These are phyloP conservation scores for Cephonodes hylas DNA, from an alignment of 2,888 invertebrate genomes.

Conservation along the genomic window DNA sequence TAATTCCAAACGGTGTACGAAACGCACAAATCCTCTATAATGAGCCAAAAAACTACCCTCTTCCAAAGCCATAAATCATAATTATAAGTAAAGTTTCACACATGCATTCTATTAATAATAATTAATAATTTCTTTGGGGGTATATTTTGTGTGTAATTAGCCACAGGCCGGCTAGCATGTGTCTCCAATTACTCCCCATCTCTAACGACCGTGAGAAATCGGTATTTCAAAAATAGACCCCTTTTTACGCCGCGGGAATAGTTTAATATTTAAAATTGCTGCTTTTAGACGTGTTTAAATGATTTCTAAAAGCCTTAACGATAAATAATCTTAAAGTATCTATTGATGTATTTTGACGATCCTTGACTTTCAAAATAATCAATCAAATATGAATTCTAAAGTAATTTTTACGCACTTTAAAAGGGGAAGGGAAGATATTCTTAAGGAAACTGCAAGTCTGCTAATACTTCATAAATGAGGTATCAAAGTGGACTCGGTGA, in stretches of 20 bases:
- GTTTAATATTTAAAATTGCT: not conserved
- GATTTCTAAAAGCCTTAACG: no score
- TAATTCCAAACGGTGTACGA: conserved; percentile 7
- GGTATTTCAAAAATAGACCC: conserved; percentile 8
- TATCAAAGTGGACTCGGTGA: no score
- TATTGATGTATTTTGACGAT: no score
- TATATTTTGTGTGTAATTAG: conserved; percentile 64
- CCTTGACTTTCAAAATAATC: no score
- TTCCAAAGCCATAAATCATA: conserved; percentile 49
- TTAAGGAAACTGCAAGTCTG: no score
- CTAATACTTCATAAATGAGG: no score
- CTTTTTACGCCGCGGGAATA: not conserved
- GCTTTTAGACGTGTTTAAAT: not conserved
- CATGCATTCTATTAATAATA: conserved; percentile 52
- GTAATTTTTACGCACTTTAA: no score
- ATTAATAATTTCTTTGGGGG: conserved; percentile 52
- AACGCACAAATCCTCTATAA: conserved; percentile 29
- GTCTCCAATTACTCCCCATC: conserved; percentile 58
- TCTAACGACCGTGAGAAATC: conserved; percentile 53
- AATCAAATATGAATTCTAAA: no score
- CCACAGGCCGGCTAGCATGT: conserved; percentile 47
- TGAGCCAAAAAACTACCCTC: conserved; percentile 26
- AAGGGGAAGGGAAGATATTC: no score
- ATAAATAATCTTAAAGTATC: no score
- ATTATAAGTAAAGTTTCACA: conserved; percentile 46